Percentiles rank a stretch among this genome's conserved stretches.
phyloP scores from a whole-genome alignment of 2,888 invertebrate species.

The Poecilobothrus nobilitatus region DNA sequence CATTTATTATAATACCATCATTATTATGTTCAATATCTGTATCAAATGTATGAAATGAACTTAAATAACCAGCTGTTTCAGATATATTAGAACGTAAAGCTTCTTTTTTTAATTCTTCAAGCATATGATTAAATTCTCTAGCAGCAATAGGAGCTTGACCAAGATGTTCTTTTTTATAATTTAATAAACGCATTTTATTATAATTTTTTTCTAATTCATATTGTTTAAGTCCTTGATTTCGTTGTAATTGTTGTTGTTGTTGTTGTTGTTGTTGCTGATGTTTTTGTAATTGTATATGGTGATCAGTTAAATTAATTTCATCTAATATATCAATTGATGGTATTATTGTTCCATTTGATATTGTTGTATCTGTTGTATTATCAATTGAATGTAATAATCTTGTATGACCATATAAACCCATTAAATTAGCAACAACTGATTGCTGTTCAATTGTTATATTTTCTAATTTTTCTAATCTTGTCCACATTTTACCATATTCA shows the following conservation, averaged over 20 bases:
- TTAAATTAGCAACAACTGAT: slow-evolving; percentile 77
- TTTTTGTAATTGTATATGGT: neutral
- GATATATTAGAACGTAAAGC: slow-evolving; percentile 23
- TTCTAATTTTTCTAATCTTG: slow-evolving; percentile 79
- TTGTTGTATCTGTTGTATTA: neutral
- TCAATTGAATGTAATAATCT: slow-evolving; percentile 34
- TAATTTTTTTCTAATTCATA: slow-evolving; percentile 11
- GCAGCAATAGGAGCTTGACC: slow-evolving; percentile 19
- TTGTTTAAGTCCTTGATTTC: neutral
- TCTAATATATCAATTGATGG: neutral
- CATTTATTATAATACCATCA: neutral
- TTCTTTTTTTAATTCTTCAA: slow-evolving; percentile 32
- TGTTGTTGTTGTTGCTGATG: slow-evolving; percentile 10
- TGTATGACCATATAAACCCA: slow-evolving; percentile 43
- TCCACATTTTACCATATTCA: slow-evolving; percentile 92
- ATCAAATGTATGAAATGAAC: neutral
- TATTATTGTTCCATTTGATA: slow-evolving; percentile 9
- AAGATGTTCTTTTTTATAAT: slow-evolving; percentile 13
- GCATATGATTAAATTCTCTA: slow-evolving; percentile 29
- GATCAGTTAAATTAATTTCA: neutral
- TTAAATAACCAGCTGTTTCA: neutral
- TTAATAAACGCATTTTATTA: slow-evolving; percentile 15
- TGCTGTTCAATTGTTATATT: slow-evolving; percentile 81
- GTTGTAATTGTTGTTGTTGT: slow-evolving; percentile 10
- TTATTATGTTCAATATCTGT: neutral